Percentiles rank a stretch among this genome's conserved stretches.
Conservation (phyloP, 1,140 invertebrate species). For the Drosophila triauraria region DNA sequence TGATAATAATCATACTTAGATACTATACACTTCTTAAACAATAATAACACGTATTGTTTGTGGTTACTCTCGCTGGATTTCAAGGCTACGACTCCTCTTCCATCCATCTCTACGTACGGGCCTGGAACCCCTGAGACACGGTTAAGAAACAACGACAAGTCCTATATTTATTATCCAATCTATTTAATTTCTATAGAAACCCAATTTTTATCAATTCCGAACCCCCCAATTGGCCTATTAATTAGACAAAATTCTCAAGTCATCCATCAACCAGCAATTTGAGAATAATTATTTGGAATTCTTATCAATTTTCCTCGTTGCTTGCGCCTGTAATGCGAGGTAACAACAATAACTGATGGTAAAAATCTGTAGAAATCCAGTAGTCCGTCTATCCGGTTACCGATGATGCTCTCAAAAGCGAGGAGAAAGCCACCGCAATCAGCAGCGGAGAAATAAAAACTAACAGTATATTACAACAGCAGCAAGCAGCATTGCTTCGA, state of each 20-base stretch:
- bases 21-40: not conserved
- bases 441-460: constrained; percentile 62
- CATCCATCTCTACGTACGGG: no score
- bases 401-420: constrained; percentile 57
- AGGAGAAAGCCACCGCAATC: constrained; percentile 62
- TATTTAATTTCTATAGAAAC: not conserved
- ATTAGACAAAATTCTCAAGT: not conserved
- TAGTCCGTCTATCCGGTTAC: constrained; percentile 53
- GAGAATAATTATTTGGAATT: not conserved
- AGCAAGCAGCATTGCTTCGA: constrained; percentile 26
- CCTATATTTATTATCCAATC: no score
- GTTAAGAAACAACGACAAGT: no score
- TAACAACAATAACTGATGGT: constrained; percentile 2
- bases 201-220: no score
- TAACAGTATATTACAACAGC: constrained; percentile 70
- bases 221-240: not conserved
- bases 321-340: not conserved
- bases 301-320: not conserved
- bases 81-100: no score
- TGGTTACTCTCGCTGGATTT: no score
- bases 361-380: constrained; percentile 14
- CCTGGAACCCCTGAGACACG: no score
- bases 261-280: not conserved
- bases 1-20: not conserved
- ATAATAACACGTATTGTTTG: no score